Percentiles rank a stretch among this genome's conserved stretches.
Conservation (phyloP, 2,888 invertebrate genomes). For the Drosophila macrothrix region DNA sequence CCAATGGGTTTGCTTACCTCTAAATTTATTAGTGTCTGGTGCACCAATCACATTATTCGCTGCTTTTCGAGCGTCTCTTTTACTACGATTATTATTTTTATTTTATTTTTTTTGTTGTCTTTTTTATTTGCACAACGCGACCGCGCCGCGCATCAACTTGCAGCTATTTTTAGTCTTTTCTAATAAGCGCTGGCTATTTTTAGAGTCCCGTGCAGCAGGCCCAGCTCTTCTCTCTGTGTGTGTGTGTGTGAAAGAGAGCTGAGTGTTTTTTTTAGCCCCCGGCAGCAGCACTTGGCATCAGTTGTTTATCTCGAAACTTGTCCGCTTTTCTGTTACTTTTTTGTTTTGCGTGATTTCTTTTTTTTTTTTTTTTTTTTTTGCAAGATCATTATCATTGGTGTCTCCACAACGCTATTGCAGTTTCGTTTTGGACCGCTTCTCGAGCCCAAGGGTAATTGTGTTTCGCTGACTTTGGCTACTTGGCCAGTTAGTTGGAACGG, state of each 20-base stretch:
- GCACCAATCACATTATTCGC: constrained; percentile 37
- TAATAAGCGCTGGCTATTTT: constrained; percentile 79
- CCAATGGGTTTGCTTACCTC: constrained; percentile 10
- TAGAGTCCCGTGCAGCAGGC: constrained; percentile 63
- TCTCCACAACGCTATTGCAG: constrained; percentile 62
- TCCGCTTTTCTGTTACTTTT: constrained; percentile 57
- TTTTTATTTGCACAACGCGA: constrained; percentile 26
- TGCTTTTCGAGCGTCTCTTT: constrained; percentile 37
- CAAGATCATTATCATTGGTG: constrained; percentile 74
- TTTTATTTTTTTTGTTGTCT: constrained; percentile 18
- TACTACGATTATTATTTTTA: constrained; percentile 41
- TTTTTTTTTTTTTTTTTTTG: constrained; percentile 49
- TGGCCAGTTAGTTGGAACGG: constrained; percentile 49
- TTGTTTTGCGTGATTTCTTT: constrained; percentile 12
- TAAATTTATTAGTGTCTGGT: constrained; percentile 12
- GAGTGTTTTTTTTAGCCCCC: constrained; percentile 13
- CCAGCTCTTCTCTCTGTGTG: constrained; percentile 49
- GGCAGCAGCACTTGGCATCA: constrained; percentile 40
- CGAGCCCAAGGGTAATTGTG: constrained; percentile 63
- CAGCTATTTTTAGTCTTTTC: constrained; percentile 78
- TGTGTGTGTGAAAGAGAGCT: constrained; percentile 29
- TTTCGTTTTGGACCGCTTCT: constrained; percentile 59
- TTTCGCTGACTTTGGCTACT: constrained; percentile 71
- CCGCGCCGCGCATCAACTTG: constrained; percentile 48
- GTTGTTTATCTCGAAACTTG: constrained; percentile 60